These are phyloP conservation scores for Lathamus discolor DNA, from an alignment of 2,113 vertebrate species.

Conservation along the genomic window DNA sequence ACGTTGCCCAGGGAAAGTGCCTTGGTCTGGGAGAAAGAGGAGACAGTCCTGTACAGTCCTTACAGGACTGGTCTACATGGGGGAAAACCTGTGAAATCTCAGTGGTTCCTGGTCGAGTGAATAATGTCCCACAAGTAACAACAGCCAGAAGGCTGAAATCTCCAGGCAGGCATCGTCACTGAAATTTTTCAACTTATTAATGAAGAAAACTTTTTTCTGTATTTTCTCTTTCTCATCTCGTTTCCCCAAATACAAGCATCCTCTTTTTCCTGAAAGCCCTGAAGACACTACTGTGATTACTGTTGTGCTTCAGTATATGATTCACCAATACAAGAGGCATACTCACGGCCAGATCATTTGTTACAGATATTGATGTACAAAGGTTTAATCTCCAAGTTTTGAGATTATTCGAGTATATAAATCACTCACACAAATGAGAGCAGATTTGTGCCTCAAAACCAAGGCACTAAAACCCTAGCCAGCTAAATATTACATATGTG, in stretches of 20 bases:
- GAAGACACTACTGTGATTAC: background rate
- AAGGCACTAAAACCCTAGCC: background rate
- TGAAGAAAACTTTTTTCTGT: background rate
- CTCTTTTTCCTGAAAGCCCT: background rate
- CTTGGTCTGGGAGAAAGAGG: background rate
- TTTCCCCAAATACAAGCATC: background rate
- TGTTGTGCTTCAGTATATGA: accelerated
- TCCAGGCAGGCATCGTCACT: background rate
- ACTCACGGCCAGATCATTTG: background rate
- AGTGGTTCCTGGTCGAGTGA: background rate
- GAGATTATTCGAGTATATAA: background rate
- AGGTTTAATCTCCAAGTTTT: background rate
- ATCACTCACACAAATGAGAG: background rate
- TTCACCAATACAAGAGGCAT: background rate
- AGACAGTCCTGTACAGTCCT: background rate
- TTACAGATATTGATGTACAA: background rate
- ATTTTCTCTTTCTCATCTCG: background rate
- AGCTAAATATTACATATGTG: background rate
- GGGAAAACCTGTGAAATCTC: background rate
- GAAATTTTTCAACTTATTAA: background rate
- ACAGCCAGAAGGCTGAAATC: background rate
- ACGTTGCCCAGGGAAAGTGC: background rate
- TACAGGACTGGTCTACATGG: background rate
- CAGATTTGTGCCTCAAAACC: background rate
- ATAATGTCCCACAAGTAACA: background rate